Evolutionary conservation across 2,797 vertebrate species (phyloP), one percentile per base, ranked within the genome.

Genomic region (Distichodus sexfasciatus): DNA sequence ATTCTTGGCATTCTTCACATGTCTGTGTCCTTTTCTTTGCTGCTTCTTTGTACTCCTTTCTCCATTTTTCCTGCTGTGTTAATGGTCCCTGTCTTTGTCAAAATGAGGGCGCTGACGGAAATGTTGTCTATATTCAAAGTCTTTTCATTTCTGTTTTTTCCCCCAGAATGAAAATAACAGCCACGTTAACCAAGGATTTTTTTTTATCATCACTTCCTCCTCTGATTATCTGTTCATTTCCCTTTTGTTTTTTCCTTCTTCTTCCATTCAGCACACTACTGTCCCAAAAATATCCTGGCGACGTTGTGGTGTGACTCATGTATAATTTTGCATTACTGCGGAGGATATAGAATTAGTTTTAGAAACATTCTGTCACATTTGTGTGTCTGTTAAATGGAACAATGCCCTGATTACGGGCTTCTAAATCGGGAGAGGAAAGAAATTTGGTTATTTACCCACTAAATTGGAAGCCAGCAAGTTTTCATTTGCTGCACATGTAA

Each of bases 381-480:
- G 6, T 8, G 5, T 40, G 23, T 55, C 41, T 28, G 12, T 14
- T 64, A 29, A 31, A 64, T 24, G 6, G 17, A 58, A 40, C 31
- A 50, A 31, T 47, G 12, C 38, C 78, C 78, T 79, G 77, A 72
- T 80, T 82, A 6, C 63, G 19, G 17, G 6, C 48, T 43, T 11
- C 7, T 15, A 59, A 59, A 51, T 24, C n/a, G n/a, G n/a, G n/a
- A n/a, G n/a, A 29, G 23, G 24, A 54, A 59, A 41, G 19, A 26
- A 29, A 51, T 14, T 9, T 9, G 24, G 12, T 14, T 31, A 23
- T 50, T 60, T 19, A 60, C 17, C 33, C 14, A 23, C 14, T 33
- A 61, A 11, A 60, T 60, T 36, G 17, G 6, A 35, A 19, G 36
- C 6, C 21, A 40, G 17, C n/a, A n/a, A 44, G 41, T 15, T n/a